These are phyloP conservation scores for Cephus cinctus DNA, from an alignment of 1,140 invertebrate genomes.

Conservation along the genomic window DNA sequence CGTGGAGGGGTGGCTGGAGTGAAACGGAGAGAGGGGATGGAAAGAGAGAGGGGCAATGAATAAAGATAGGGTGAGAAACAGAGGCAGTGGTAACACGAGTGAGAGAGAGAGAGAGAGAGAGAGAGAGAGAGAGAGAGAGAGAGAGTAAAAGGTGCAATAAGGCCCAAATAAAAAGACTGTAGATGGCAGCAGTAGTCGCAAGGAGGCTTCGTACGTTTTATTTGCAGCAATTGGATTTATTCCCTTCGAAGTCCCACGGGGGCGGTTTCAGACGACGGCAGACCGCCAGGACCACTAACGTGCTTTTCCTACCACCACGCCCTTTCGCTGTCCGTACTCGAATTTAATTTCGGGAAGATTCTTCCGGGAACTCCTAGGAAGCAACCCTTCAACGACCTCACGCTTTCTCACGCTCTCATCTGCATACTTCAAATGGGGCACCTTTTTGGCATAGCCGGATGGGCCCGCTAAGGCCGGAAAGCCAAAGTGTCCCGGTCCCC, in stretches of 20 bases:
- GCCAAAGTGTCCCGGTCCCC: no score
- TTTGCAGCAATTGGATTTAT: slow-evolving; percentile 41
- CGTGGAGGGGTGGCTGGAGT: no score
- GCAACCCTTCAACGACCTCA: no score
- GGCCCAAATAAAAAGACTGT: not conserved
- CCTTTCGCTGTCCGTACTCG: slow-evolving; percentile 28
- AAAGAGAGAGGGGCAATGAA: no score
- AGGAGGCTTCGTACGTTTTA: slow-evolving; percentile 39
- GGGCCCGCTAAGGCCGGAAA: no score
- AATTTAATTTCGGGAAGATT: slow-evolving; percentile 35
- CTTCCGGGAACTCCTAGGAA: no score
- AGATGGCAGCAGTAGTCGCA: slow-evolving; percentile 26
- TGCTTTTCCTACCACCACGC: slow-evolving; percentile 32
- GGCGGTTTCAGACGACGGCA: slow-evolving; percentile 11
- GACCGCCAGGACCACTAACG: slow-evolving; percentile 24
- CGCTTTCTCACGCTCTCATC: slow-evolving; percentile 55
- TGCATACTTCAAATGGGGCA: no score
- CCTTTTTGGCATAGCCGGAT: no score
- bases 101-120: slow-evolving; percentile 4
- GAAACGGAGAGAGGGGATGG: slow-evolving; percentile 13
- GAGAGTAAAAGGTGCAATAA: slow-evolving; percentile 25
- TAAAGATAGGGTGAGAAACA: no score
- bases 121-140: slow-evolving; percentile 7
- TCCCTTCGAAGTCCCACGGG: slow-evolving; percentile 25
- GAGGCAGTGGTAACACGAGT: not conserved